Conservation (phyloP, 2,888 invertebrate genomes). For the Alsophila aescularia region DNA sequence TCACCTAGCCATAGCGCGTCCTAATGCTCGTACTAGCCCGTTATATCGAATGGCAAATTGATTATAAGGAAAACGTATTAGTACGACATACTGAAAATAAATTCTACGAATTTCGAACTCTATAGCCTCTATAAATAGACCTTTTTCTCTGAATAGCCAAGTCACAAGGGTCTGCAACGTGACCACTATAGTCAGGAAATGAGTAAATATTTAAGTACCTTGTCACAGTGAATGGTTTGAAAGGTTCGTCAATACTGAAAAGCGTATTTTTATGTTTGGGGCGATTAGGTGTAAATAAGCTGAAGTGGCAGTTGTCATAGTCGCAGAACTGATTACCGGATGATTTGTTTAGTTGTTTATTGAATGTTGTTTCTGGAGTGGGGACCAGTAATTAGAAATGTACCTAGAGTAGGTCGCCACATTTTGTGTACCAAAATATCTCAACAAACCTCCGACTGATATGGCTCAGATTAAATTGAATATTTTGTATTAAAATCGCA, state of each 20-base stretch:
- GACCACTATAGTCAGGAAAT: conserved; percentile 12
- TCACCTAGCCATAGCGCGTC: not conserved
- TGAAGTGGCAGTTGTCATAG: not conserved
- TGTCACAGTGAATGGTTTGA: conserved; percentile 8
- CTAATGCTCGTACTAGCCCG: not conserved
- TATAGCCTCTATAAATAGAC: conserved; percentile 10
- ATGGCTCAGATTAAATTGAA: no score
- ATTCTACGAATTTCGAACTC: conserved; percentile 12
- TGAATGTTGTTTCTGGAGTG: no score
- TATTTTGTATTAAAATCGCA: no score
- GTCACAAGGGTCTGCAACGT: conserved; percentile 18
- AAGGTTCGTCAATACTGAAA: not conserved
- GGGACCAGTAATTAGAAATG: no score
- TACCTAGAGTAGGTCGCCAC: no score
- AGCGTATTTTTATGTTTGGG: not conserved
- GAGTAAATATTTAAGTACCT: conserved; percentile 11
- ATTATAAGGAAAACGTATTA: conserved; percentile 1
- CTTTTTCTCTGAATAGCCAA: conserved; percentile 14
- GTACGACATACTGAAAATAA: conserved; percentile 3
- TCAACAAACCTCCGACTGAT: no score
- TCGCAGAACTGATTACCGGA: no score
- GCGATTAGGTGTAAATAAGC: not conserved
- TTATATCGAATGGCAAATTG: not conserved
- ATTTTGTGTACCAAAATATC: no score
- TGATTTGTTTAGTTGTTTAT: no score